Conservation (phyloP, 2,113 vertebrate genomes). For the Actenoides lindsayi region DNA sequence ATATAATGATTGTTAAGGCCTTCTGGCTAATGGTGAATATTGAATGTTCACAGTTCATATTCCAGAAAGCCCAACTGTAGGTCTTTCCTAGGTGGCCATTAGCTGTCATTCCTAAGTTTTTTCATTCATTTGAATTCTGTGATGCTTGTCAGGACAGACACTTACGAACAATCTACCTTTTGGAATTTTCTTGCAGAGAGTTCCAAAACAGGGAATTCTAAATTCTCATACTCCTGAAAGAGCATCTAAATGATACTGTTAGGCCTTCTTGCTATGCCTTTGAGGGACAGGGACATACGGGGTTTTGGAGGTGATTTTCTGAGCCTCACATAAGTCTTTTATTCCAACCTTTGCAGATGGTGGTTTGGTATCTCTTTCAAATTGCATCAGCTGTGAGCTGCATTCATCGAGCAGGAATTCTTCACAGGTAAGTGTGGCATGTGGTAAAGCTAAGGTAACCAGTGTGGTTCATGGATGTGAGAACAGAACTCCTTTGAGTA, state of each 20-base stretch:
- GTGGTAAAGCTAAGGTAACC: not conserved
- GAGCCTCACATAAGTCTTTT: not conserved
- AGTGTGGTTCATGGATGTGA: not conserved
- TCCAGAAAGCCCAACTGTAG: not conserved
- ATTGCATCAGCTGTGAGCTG: conserved; percentile 94
- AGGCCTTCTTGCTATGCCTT: not conserved
- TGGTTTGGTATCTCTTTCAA: conserved; percentile 98
- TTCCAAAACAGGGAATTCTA: not conserved
- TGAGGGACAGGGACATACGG: rapidly evolving
- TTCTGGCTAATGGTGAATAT: not conserved
- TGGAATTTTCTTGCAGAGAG: not conserved
- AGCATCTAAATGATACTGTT: not conserved
- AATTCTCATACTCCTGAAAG: not conserved
- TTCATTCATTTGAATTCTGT: not conserved
- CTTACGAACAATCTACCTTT: not conserved
- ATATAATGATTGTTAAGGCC: not conserved
- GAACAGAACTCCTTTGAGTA: not conserved
- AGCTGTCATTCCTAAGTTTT: not conserved
- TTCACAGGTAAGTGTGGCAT: conserved; percentile 87
- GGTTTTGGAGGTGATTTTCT: not conserved
- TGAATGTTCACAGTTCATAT: not conserved
- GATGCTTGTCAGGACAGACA: not conserved
- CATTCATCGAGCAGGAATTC: conserved; percentile 95
- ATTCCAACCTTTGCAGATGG: conserved; percentile 80
- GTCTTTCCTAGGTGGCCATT: not conserved